Percentiles rank a stretch among this genome's conserved stretches.
Evolutionary conservation across 2,888 invertebrate species (phyloP).

Genomic region (Baccha elongata): DNA sequence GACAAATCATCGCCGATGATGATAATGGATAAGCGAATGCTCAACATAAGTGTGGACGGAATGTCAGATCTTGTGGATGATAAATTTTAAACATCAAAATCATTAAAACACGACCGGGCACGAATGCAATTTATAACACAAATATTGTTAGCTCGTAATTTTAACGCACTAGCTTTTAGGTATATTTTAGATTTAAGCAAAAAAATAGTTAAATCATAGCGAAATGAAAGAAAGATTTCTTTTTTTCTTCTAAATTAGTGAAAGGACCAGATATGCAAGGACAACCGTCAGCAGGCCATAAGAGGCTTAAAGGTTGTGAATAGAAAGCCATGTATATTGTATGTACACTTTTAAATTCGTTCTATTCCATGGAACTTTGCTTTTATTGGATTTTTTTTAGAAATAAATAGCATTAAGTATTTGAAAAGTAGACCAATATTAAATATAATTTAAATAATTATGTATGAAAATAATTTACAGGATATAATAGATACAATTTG

Average conservation of each 20-base stretch:
- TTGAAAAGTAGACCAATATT: conserved; percentile 33
- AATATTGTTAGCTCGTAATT: conserved; percentile 66
- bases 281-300: conserved; percentile 46
- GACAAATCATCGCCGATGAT: conserved; percentile 79
- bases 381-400: conserved; percentile 4
- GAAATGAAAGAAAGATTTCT: conserved; percentile 24
- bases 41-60: conserved; percentile 80
- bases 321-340: conserved; percentile 53
- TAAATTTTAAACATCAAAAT: conserved; percentile 74
- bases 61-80: conserved; percentile 81
- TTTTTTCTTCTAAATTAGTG: not conserved
- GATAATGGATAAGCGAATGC: conserved; percentile 80
- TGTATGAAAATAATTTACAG: conserved; percentile 8
- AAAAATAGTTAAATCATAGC: conserved; percentile 55
- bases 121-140: conserved; percentile 70
- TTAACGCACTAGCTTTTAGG: conserved; percentile 66
- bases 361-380: conserved; percentile 13
- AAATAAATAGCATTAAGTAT: conserved; percentile 20
- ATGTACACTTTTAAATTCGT: conserved; percentile 40
- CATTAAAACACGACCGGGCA: conserved; percentile 32
- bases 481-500: conserved; percentile 57
- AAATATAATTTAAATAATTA: conserved; percentile 36
- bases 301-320: conserved; percentile 69
- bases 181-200: conserved; percentile 28
- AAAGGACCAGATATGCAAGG: conserved; percentile 7